Evolutionary conservation across 2,888 invertebrate species (phyloP).

Genomic region (Lathronympha strigana): DNA sequence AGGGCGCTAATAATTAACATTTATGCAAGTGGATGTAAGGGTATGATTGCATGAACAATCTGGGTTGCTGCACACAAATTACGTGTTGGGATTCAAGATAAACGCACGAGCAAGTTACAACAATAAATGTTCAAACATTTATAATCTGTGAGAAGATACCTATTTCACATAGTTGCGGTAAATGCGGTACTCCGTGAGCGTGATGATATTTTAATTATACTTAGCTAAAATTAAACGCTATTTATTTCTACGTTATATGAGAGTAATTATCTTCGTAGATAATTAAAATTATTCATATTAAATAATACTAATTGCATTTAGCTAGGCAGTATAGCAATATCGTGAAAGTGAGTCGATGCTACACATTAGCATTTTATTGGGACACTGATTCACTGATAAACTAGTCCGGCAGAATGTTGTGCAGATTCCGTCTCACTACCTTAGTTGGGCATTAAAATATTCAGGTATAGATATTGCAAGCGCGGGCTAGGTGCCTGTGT

Average conservation of each 20-base stretch:
- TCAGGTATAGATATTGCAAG: constrained; percentile 37
- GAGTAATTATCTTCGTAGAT: no score
- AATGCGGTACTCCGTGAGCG: background rate
- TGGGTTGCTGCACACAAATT: constrained; percentile 3
- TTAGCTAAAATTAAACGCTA: background rate
- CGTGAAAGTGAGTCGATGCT: constrained; percentile 5
- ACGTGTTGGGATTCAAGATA: background rate
- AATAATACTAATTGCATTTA: background rate
- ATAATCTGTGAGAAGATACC: no score
- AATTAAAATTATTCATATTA: no score
- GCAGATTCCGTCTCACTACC: constrained; percentile 8
- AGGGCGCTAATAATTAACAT: constrained; percentile 4
- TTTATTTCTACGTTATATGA: background rate
- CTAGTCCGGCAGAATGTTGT: constrained; percentile 31
- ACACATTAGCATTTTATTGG: constrained; percentile 11
- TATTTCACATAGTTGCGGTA: no score
- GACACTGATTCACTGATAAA: constrained; percentile 27
- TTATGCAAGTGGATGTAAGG: background rate
- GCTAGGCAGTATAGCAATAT: background rate
- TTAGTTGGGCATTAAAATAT: constrained; percentile 24
- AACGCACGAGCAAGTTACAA: background rate
- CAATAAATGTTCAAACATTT: background rate
- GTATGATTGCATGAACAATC: constrained; percentile 16
- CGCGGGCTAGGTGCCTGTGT: constrained; percentile 1
- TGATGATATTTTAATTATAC: background rate